phyloP scores from a whole-genome alignment of 1,140 invertebrate species.

The Drosophila truncata region DNA sequence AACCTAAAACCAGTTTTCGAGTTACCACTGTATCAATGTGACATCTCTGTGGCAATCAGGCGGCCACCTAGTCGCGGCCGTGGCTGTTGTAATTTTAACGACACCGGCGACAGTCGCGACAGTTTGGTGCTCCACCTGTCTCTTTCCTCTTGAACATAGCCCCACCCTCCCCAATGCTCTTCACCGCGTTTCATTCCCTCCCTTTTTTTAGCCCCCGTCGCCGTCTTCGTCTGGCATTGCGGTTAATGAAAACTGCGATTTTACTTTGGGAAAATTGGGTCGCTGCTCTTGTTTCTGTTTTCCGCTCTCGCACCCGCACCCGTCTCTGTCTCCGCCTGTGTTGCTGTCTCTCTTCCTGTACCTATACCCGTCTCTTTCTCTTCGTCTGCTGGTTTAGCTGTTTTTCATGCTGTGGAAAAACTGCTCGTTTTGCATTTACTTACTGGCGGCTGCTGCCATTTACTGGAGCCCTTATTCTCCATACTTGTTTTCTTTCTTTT shows the following conservation, averaged over 20 bases:
- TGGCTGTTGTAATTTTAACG: constrained; percentile 43
- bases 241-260: constrained; percentile 80
- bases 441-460: constrained; percentile 69
- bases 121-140: constrained; percentile 31
- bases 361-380: constrained; percentile 32
- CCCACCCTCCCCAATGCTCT: no score
- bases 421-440: constrained; percentile 73
- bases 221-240: constrained; percentile 55
- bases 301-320: constrained; percentile 19
- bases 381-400: constrained; percentile 42
- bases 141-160: background rate
- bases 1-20: no score
- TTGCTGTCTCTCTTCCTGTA: constrained; percentile 32
- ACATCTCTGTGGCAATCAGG: constrained; percentile 51
- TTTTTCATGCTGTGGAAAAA: constrained; percentile 40
- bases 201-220: constrained; percentile 19
- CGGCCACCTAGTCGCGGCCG: constrained; percentile 30
- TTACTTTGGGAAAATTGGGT: constrained; percentile 74
- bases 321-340: constrained; percentile 20
- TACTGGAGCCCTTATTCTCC: constrained; percentile 53
- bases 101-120: constrained; percentile 62
- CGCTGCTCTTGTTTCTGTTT: constrained; percentile 56
- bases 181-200: background rate
- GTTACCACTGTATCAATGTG: constrained; percentile 41
- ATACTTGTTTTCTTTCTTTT: constrained; percentile 43